These are phyloP conservation scores for Sebastiscus albofasciatus DNA, from an alignment of 2,797 vertebrate genomes.

Conservation along the genomic window DNA sequence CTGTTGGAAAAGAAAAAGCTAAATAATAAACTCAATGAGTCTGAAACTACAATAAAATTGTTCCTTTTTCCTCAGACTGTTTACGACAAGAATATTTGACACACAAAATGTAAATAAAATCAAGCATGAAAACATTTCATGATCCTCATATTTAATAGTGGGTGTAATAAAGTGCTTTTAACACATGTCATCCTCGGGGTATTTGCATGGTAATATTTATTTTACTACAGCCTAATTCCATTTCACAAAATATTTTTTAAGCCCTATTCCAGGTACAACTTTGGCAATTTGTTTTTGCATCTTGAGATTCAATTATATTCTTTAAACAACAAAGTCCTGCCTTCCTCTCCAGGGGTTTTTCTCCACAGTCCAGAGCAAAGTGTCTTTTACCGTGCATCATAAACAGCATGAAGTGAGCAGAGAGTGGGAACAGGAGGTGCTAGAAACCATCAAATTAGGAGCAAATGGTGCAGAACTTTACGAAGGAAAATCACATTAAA, in stretches of 20 bases:
- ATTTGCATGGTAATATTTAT: constrained; percentile 21
- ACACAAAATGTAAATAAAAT: constrained; percentile 24
- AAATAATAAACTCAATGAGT: constrained; percentile 44
- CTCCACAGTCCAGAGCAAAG: constrained; percentile 1
- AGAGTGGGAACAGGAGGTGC: constrained; percentile 42
- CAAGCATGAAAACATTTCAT: constrained; percentile 6
- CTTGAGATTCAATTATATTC: constrained; percentile 9
- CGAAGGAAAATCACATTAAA: constrained; percentile 57
- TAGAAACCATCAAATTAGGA: constrained; percentile 50
- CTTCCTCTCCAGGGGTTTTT: not conserved
- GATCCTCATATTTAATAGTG: not conserved
- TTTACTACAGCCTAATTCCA: not conserved
- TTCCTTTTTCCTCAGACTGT: constrained; percentile 23
- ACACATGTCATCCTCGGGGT: not conserved
- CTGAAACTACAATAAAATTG: constrained; percentile 21
- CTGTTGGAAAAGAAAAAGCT: constrained; percentile 37
- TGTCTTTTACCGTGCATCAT: constrained; percentile 12
- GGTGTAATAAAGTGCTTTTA: not conserved
- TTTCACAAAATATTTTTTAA: constrained; percentile 8
- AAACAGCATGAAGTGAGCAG: constrained; percentile 11
- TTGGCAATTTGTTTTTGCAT: constrained; percentile 17
- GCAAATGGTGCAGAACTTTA: constrained; percentile 59
- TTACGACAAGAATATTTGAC: constrained; percentile 18
- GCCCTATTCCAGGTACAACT: not conserved
- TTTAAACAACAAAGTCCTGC: constrained; percentile 6